phyloP scores from a whole-genome alignment of 1,140 invertebrate genomes.

The Musca domestica region DNA sequence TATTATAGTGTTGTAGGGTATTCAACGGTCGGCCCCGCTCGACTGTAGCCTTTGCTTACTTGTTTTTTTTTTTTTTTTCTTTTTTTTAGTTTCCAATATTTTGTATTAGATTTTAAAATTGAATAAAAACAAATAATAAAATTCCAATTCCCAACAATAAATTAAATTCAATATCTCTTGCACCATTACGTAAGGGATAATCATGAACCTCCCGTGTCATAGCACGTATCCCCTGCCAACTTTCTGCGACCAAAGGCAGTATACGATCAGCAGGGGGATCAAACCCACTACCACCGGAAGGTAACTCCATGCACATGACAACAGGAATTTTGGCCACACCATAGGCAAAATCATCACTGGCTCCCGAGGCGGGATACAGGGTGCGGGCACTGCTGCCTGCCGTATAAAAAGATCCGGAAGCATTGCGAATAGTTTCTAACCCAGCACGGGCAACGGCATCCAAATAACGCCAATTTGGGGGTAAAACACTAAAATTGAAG shows the following conservation, averaged over 20 bases:
- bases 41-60: too few relatives aligned
- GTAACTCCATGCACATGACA: slow-evolving; percentile 68
- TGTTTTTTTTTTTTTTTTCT: too few relatives aligned
- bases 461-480: slow-evolving; percentile 45
- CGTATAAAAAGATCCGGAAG: slow-evolving; percentile 57
- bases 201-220: slow-evolving; percentile 33
- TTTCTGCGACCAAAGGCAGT: slow-evolving; percentile 63
- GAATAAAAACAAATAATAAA: too few relatives aligned
- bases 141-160: too few relatives aligned
- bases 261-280: slow-evolving; percentile 66
- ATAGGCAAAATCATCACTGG: slow-evolving; percentile 65
- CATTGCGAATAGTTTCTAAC: slow-evolving; percentile 52
- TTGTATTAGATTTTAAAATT: too few relatives aligned
- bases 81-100: too few relatives aligned
- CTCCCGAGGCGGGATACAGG: slow-evolving; percentile 57
- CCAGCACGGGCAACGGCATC: slow-evolving; percentile 52
- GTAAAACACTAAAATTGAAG: slow-evolving; percentile 32
- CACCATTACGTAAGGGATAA: slow-evolving; percentile 5
- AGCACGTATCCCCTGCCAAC: slow-evolving; percentile 66
- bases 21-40: too few relatives aligned
- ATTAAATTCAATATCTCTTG: too few relatives aligned
- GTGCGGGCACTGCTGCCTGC: slow-evolving; percentile 63
- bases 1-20: too few relatives aligned
- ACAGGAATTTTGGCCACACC: slow-evolving; percentile 60
- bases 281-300: slow-evolving; percentile 64